Evolutionary conservation across 2,797 vertebrate species (phyloP).

Genomic region (Benthosema pterotum): DNA sequence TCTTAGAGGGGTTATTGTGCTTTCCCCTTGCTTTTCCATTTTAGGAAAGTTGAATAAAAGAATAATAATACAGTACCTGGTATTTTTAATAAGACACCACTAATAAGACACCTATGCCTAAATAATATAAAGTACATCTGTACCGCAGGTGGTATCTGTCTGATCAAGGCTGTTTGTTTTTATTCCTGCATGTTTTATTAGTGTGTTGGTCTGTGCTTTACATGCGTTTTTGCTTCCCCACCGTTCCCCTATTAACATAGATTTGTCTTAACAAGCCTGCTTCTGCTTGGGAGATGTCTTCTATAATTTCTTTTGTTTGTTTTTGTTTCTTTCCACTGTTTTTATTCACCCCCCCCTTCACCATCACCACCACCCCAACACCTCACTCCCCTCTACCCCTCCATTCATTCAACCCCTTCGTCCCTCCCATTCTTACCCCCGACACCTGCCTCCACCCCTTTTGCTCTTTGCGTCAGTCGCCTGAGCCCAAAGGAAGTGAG

Average conservation of each 20-base stretch:
- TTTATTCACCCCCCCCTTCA: conserved; percentile 48
- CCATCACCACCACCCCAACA: conserved; percentile 19
- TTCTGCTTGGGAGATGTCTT: conserved; percentile 82
- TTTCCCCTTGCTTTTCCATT: no score
- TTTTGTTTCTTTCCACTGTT: conserved; percentile 53
- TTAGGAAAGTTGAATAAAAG: no score
- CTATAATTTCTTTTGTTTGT: conserved; percentile 74
- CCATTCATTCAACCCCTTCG: conserved; percentile 10
- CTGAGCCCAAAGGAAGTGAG: conserved; percentile 92
- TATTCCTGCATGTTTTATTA: conserved; percentile 75
- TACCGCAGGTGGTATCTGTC: conserved; percentile 21
- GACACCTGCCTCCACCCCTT: conserved; percentile 62
- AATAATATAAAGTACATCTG: neutral
- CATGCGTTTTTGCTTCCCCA: conserved; percentile 66
- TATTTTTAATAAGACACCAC: no score
- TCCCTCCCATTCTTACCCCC: conserved; percentile 17
- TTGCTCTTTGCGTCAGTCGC: conserved; percentile 83
- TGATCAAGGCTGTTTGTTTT: conserved; percentile 68
- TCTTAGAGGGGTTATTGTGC: no score
- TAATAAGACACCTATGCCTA: no score
- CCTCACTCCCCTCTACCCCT: conserved; percentile 25
- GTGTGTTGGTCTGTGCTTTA: conserved; percentile 78
- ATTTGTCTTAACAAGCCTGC: conserved; percentile 78
- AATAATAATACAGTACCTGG: no score
- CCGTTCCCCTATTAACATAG: conserved; percentile 72